These are phyloP conservation scores for Yponomeuta cagnagella DNA, from an alignment of 2,888 invertebrate genomes.

Conservation along the genomic window DNA sequence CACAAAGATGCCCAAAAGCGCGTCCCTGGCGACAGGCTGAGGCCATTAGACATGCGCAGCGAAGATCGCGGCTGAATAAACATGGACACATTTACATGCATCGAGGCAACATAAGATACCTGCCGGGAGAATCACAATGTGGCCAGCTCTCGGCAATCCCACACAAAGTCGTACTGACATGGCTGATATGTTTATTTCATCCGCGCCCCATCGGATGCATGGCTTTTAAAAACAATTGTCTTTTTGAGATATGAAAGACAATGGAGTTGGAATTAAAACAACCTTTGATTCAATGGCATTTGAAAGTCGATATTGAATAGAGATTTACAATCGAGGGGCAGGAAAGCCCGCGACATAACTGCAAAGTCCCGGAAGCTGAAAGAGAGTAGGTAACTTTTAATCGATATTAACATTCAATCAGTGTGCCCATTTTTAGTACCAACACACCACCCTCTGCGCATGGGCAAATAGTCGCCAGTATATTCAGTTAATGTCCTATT, in stretches of 20 bases:
- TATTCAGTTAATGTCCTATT: conserved; percentile 24
- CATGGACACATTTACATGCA: conserved; percentile 71
- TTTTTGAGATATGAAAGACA: conserved; percentile 17
- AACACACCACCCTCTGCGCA: background rate
- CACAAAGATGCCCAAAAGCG: conserved; percentile 33
- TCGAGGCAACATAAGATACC: conserved; percentile 68
- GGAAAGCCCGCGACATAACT: background rate
- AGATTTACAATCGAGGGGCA: background rate
- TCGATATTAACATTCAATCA: background rate
- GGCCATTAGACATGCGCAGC: conserved; percentile 14
- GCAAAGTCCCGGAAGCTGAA: background rate
- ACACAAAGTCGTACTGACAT: background rate
- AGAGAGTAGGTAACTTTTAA: background rate
- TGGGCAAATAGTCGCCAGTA: background rate
- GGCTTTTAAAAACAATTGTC: conserved; percentile 5
- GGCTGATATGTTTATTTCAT: conserved; percentile 10
- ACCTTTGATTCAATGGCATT: conserved; percentile 27
- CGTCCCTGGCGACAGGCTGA: conserved; percentile 1
- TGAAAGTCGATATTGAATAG: background rate
- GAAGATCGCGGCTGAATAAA: conserved; percentile 63
- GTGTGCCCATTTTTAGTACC: background rate
- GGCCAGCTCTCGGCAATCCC: conserved; percentile 13
- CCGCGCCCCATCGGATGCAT: conserved; percentile 5
- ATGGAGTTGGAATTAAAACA: conserved; percentile 48
- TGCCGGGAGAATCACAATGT: conserved; percentile 61